Evolutionary conservation across 1,140 invertebrate genomes (phyloP).

Genomic region (Palaemon carinicauda): DNA sequence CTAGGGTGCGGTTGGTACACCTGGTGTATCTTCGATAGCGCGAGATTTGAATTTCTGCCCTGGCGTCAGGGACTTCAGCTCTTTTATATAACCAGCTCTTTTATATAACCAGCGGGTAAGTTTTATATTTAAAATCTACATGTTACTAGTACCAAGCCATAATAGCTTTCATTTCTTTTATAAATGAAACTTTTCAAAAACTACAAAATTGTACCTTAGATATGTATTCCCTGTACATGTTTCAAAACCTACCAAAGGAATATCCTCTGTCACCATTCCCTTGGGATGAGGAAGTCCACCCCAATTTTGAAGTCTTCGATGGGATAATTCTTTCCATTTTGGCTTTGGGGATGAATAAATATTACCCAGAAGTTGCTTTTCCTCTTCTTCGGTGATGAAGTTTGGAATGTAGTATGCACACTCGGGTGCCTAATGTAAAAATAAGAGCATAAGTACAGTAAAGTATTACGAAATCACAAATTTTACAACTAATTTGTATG

Average conservation of each 20-base stretch:
- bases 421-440: slow-evolving; percentile 44
- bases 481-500: too few species aligned
- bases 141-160: too few species aligned
- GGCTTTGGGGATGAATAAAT: slow-evolving; percentile 87
- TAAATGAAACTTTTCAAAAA: neutral
- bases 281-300: slow-evolving; percentile 91
- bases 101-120: too few species aligned
- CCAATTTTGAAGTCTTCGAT: slow-evolving; percentile 94
- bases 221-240: neutral
- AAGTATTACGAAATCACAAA: too few species aligned
- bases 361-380: slow-evolving; percentile 72
- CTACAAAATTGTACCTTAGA: neutral
- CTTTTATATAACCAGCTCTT: too few species aligned
- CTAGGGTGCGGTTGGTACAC: too few species aligned
- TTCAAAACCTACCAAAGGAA: slow-evolving; percentile 73
- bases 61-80: too few species aligned
- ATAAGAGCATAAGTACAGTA: too few species aligned
- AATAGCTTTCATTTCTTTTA: too few species aligned
- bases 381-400: slow-evolving; percentile 86
- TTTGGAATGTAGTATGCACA: slow-evolving; percentile 87
- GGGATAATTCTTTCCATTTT: slow-evolving; percentile 93
- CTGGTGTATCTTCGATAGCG: too few species aligned
- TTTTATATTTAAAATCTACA: too few species aligned
- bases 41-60: too few species aligned
- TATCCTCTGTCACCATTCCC: slow-evolving; percentile 92